phyloP scores from a whole-genome alignment of 2,113 vertebrate genomes.

The Gambusia holbrooki region DNA sequence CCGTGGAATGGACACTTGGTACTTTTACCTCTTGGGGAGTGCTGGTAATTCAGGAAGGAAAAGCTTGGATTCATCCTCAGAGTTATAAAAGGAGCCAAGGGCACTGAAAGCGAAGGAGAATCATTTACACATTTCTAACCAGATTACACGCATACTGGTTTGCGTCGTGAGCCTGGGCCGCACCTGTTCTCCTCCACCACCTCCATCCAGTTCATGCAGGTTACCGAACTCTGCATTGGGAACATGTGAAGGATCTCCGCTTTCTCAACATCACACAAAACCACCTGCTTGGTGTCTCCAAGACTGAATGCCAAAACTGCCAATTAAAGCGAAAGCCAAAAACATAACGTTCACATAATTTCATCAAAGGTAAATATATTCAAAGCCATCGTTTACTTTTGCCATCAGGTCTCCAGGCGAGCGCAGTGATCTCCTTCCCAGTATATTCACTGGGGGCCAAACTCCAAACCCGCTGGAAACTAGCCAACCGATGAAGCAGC shows the following conservation, averaged over 20 bases:
- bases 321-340: slow-evolving; percentile 7
- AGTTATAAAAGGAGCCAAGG: slow-evolving; percentile 88
- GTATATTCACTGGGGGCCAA: slow-evolving; percentile 93
- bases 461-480: slow-evolving; percentile 97
- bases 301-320: slow-evolving; percentile 95
- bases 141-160: background rate
- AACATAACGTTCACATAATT: background rate
- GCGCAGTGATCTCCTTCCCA: slow-evolving; percentile 93
- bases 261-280: slow-evolving; percentile 96
- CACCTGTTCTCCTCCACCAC: slow-evolving; percentile 93
- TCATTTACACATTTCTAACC: background rate
- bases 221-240: slow-evolving; percentile 83
- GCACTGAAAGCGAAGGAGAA: slow-evolving; percentile 75
- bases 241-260: slow-evolving; percentile 95
- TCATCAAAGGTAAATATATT: background rate
- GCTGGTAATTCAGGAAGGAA: slow-evolving; percentile 93
- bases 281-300: slow-evolving; percentile 90
- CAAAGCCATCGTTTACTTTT: slow-evolving; percentile 85
- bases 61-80: slow-evolving; percentile 92
- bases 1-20: background rate
- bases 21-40: slow-evolving; percentile 91
- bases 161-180: background rate
- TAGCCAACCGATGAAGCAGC: slow-evolving; percentile 92
- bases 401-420: slow-evolving; percentile 98
- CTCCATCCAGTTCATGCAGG: slow-evolving; percentile 99